Percentiles rank a stretch among this genome's conserved stretches.
phyloP scores from a whole-genome alignment of 1,140 invertebrate genomes.

The Meloidogyne hapla region DNA sequence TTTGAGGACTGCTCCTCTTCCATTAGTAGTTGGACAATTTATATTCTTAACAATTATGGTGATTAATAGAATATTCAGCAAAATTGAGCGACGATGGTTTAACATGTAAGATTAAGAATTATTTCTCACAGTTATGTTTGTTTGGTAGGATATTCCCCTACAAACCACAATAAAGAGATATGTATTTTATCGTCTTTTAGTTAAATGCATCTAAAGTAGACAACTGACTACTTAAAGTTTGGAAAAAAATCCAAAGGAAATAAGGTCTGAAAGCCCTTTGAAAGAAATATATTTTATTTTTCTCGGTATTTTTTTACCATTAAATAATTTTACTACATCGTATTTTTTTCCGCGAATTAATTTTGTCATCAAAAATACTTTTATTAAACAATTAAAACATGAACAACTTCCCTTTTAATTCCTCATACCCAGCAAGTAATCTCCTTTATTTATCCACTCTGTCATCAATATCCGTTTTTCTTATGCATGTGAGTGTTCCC shows the following conservation, averaged over 20 bases:
- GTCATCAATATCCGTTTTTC: background rate
- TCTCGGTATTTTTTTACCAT: background rate
- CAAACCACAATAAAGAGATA: too few species aligned
- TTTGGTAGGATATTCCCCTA: too few species aligned
- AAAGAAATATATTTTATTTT: too few species aligned
- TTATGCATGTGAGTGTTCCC: background rate
- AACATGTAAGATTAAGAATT: background rate
- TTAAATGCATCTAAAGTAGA: too few species aligned
- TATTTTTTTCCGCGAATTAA: background rate
- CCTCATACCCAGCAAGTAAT: background rate
- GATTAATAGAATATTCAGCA: background rate
- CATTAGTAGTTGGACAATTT: background rate
- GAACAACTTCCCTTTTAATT: background rate
- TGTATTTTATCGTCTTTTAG: too few species aligned
- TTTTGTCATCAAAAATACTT: background rate
- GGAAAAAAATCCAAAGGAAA: too few species aligned
- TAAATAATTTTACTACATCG: background rate
- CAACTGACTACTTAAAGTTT: too few species aligned
- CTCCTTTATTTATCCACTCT: background rate
- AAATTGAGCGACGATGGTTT: background rate
- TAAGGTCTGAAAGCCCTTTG: too few species aligned
- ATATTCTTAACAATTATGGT: conserved; percentile 1
- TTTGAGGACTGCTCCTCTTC: background rate
- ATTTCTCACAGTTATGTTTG: background rate
- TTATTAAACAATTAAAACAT: background rate